A percentile compares a stretch with the other conserved stretches of the same genome.
phyloP scores from a whole-genome alignment of 2,113 vertebrate genomes.

The Vidua macroura region DNA sequence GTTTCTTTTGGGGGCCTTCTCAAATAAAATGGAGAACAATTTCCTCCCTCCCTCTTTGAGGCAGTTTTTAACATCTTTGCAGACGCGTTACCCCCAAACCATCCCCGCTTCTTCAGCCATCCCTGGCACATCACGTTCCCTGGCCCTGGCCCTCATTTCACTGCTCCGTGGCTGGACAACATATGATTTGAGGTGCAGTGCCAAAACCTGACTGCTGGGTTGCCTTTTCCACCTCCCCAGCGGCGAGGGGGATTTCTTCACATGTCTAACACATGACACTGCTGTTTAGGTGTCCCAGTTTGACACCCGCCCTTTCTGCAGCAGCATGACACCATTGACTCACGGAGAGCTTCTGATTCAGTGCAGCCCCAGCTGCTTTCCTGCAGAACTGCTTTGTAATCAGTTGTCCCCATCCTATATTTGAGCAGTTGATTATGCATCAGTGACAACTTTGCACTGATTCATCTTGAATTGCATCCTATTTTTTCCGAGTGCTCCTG shows the following conservation, averaged over 20 bases:
- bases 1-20: neutral
- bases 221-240: neutral
- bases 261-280: constrained; percentile 27
- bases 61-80: neutral
- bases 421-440: constrained; percentile 59
- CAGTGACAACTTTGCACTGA: constrained; percentile 61
- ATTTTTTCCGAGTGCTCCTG: constrained; percentile 43
- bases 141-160: neutral
- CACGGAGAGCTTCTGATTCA: constrained; percentile 35
- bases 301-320: constrained; percentile 38
- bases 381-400: constrained; percentile 62
- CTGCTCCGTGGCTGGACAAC: neutral
- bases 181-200: neutral
- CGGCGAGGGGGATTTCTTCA: neutral
- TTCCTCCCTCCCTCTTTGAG: neutral
- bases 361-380: constrained; percentile 50
- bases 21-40: neutral
- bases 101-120: neutral
- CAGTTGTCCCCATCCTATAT: constrained; percentile 63
- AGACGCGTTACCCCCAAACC: neutral
- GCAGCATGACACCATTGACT: neutral
- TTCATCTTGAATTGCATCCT: constrained; percentile 65
- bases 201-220: neutral
- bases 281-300: constrained; percentile 10
- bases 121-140: neutral